Percentiles rank a stretch among this genome's conserved stretches.
Evolutionary conservation across 2,888 invertebrate species (phyloP).

Genomic region (Syritta pipiens): DNA sequence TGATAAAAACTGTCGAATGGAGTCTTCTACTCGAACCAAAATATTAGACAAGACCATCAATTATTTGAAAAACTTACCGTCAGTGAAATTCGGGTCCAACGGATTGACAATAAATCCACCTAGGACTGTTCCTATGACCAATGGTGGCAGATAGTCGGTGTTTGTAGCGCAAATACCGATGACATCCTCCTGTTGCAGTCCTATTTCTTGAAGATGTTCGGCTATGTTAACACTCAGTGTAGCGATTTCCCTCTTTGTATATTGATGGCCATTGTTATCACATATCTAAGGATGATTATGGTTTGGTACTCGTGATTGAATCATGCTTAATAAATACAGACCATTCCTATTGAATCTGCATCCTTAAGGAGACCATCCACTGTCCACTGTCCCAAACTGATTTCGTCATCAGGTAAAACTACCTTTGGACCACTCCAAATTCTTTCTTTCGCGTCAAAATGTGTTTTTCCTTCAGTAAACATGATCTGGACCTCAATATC

Average conservation of each 20-base stretch:
- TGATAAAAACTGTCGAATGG: too few species aligned
- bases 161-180: constrained; percentile 76
- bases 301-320: neutral
- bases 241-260: constrained; percentile 75
- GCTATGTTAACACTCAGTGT: constrained; percentile 76
- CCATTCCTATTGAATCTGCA: constrained; percentile 35
- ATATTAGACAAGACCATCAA: too few species aligned
- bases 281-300: constrained; percentile 72
- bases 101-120: too few species aligned
- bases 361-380: constrained; percentile 11
- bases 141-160: constrained; percentile 74
- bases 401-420: neutral
- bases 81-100: too few species aligned
- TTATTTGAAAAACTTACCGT: too few species aligned
- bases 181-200: constrained; percentile 75
- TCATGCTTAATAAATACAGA: too few species aligned
- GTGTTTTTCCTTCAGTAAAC: too few species aligned
- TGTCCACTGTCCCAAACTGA: constrained; percentile 16
- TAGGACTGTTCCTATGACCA: too few species aligned
- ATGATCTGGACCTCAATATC: too few species aligned
- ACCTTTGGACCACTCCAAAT: constrained; percentile 26
- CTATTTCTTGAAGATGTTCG: constrained; percentile 73
- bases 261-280: constrained; percentile 74
- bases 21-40: too few species aligned
- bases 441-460: constrained; percentile 9